phyloP scores from a whole-genome alignment of 2,113 vertebrate species.

The Callaeas wilsoni region DNA sequence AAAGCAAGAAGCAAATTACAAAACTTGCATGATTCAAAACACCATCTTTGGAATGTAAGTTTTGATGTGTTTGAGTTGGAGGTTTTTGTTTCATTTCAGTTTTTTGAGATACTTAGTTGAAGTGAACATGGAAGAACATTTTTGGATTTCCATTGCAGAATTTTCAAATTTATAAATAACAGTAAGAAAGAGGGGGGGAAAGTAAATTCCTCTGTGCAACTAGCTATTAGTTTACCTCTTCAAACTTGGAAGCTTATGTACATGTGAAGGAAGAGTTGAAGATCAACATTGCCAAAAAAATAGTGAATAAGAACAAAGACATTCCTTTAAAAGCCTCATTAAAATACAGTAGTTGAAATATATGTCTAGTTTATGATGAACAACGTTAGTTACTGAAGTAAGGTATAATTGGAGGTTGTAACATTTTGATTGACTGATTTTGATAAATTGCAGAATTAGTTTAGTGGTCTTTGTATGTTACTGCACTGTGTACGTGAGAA shows the following conservation, averaged over 20 bases:
- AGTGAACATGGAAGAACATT: not conserved
- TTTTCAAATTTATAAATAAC: not conserved
- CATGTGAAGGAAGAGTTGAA: not conserved
- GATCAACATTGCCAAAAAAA: not conserved
- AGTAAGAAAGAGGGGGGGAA: fast-evolving
- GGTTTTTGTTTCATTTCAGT: fast-evolving
- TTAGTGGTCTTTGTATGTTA: not conserved
- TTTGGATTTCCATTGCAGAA: not conserved
- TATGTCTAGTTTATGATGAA: not conserved
- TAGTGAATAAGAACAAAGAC: not conserved
- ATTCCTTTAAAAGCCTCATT: not conserved
- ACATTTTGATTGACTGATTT: not conserved
- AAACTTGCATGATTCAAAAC: not conserved
- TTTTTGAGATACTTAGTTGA: not conserved
- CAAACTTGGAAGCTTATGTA: not conserved
- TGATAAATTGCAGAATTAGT: not conserved
- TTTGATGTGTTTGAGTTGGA: fast-evolving
- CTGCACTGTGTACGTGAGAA: not conserved
- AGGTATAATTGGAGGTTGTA: not conserved
- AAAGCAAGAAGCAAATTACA: not conserved
- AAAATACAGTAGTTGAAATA: not conserved
- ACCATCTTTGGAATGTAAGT: fast-evolving
- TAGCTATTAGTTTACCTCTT: not conserved
- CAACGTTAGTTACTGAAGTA: not conserved
- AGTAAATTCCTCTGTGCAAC: not conserved